Base-by-base conservation (phyloP, 2,888 invertebrate genomes). In the Idaea biselata region DNA sequence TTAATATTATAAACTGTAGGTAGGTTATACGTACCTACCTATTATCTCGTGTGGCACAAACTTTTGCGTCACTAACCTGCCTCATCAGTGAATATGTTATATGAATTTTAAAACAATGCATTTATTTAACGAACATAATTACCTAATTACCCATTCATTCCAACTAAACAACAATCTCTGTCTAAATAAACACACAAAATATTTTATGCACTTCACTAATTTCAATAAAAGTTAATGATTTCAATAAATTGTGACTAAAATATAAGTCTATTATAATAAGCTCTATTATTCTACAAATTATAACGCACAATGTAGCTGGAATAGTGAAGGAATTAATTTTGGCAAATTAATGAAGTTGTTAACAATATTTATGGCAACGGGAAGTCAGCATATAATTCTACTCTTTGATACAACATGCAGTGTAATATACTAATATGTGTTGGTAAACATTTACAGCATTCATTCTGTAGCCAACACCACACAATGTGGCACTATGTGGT, bases 301-400 rank as follows among this genome's bases (percentile, higher is more conserved):
- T 44, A 44, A 14, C 14, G 44, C 6, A 44, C 44, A 44, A 44
- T 44, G 44, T 44, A 44, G 44, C 11, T 3, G 0, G 0, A 11
- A 44, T 14, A 44, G 44, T 44, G 11, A 44, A 56, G 56, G 18
- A 56, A 56, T 18, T 18, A 2, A 55, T 55, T 44, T 56, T 56
- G 18, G 56, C 56, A 18, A 56, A 56, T 56, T 56, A 56, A 56
- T 56, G 18, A 56, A 56, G 18, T 18, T 6, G 18, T 56, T 56
- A 18, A 18, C 18, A 56, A 14, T 17, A 56, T 56, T 56, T 56
- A 56, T 56, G 17, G 6, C 14, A 11, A 56, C 17, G 18, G 56
- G 56, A 56, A 56, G 18, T 56, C 6, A 4, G 17, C 16, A 16
- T 55, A 17, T 55, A 55, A 55, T 55, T 7, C 55, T 16, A 55